These are phyloP conservation scores for Alectura lathami DNA, from an alignment of 2,113 vertebrate genomes.

Conservation along the genomic window DNA sequence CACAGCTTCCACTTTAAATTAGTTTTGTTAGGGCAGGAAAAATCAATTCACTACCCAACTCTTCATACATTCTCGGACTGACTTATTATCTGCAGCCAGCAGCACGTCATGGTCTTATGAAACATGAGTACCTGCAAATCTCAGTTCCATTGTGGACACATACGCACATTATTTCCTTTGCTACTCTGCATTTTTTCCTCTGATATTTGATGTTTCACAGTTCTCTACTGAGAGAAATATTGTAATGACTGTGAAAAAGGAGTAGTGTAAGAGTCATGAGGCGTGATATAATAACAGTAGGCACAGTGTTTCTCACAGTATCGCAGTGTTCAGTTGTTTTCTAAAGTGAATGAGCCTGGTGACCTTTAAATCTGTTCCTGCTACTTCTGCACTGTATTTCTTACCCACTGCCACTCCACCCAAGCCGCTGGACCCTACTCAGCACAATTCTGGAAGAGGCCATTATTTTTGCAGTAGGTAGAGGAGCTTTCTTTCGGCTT, in stretches of 20 bases:
- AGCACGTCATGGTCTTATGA: background rate
- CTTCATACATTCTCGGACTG: background rate
- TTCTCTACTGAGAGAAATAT: background rate
- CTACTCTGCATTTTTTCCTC: background rate
- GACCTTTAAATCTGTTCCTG: conserved; percentile 58
- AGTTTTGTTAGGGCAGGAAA: background rate
- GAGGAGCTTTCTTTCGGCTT: background rate
- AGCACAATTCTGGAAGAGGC: background rate
- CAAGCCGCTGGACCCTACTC: background rate
- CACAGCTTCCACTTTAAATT: background rate
- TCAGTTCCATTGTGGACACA: background rate
- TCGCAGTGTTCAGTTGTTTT: conserved; percentile 39
- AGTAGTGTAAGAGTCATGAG: background rate
- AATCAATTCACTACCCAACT: background rate
- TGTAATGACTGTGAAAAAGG: conserved; percentile 12
- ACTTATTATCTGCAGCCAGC: background rate
- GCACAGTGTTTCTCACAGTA: conserved; percentile 40
- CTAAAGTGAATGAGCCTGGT: conserved; percentile 31
- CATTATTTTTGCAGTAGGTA: conserved; percentile 23
- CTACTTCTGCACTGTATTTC: conserved; percentile 49
- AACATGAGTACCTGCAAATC: background rate
- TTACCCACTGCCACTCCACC: background rate
- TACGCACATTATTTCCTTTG: background rate
- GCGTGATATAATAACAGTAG: conserved; percentile 42
- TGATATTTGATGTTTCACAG: conserved; percentile 25